Evolutionary conservation across 1,140 invertebrate species (phyloP), one percentile per base, ranked within the genome.

Genomic region (Bilobella aurantiaca): DNA sequence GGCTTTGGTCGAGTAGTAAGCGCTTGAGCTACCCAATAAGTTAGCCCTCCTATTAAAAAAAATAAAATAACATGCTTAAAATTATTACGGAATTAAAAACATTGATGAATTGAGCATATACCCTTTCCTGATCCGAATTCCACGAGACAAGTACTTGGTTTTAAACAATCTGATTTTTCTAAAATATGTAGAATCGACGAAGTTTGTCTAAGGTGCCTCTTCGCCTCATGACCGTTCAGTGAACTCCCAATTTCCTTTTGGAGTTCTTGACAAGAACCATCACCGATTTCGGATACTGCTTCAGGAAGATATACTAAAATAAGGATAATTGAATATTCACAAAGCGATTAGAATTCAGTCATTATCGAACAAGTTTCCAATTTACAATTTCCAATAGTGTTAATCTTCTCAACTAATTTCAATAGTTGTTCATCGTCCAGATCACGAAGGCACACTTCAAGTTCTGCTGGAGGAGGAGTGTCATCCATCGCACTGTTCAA

Each of bases 61-160:
- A n/a, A 37, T 18, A 42, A 46, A 42, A 25, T 60, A n/a, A 64
- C 25, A 30, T 31, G 27, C 8, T 18, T 42, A n/a, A n/a, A n/a
- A n/a, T n/a, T n/a, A n/a, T 42, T 18, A 18, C 18, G 34, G 18
- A 42, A 42, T 42, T 42, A 18, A 42, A 42, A 42, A 8, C 8
- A 42, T 42, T 42, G 34, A 42, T 42, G 34, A 42, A 42, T 42
- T 18, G 31, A 2, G 31, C 23, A 21, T 62, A 21, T 21, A 82
- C 89, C 90, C 83, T 87, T 89, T n/a, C 91, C 90, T 28, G 90
- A 89, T 8, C 91, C 90, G 76, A 92, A 86, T 77, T 94, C 91
- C 61, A 93, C 83, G 74, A 83, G 91, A 75, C 86, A 87, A 0
- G 84, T 86, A 61, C 81, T 73, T 2, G 82, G 75, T 25, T 72